Evolutionary conservation across 2,113 vertebrate genomes (phyloP).

Genomic region (Capra hircus): DNA sequence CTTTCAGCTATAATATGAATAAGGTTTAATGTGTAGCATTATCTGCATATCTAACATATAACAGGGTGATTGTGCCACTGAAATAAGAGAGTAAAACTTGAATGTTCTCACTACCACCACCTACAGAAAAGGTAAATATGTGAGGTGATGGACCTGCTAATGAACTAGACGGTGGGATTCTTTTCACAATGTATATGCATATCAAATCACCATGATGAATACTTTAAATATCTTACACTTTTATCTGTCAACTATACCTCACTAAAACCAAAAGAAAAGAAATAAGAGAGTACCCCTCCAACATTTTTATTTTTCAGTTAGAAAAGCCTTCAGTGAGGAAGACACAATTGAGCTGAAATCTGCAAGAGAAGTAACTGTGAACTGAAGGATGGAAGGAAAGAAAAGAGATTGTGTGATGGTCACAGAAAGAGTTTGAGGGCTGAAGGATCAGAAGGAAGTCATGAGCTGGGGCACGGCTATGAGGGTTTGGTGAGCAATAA

Average conservation of each 20-base stretch:
- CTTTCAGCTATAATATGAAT: background rate
- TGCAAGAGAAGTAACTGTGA: background rate
- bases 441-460: background rate
- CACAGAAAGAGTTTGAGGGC: no score
- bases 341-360: background rate
- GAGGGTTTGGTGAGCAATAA: no score
- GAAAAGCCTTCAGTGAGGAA: background rate
- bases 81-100: background rate
- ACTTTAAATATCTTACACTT: background rate
- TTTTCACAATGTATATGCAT: no score
- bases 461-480: accelerated
- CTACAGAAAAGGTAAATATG: background rate
- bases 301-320: background rate
- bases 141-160: background rate
- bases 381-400: background rate
- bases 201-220: background rate
- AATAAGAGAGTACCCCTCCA: background rate
- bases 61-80: background rate
- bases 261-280: background rate
- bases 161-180: background rate
- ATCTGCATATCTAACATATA: background rate
- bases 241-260: background rate
- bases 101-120: background rate
- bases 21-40: background rate
- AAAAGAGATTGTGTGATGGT: accelerated